Conservation (phyloP, 2,888 invertebrate species). For the Oasisia sp. region DNA sequence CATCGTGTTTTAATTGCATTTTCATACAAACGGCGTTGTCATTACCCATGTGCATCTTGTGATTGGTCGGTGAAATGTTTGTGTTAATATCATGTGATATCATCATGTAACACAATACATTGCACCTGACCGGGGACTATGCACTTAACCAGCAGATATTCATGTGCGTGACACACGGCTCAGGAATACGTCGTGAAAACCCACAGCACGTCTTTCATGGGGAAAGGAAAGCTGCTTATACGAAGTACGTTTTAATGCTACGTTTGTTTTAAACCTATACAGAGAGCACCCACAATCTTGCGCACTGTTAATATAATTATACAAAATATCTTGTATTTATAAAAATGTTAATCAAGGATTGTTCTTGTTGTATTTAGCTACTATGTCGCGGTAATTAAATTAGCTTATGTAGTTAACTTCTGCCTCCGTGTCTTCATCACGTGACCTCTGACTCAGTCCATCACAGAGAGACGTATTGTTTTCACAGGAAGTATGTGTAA, state of each 20-base stretch:
- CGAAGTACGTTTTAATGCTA: neutral
- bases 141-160: neutral
- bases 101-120: too few species aligned
- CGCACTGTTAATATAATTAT: too few species aligned
- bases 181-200: neutral
- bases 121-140: neutral
- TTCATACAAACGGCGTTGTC: neutral
- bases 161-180: neutral
- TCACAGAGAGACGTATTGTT: neutral
- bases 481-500: neutral
- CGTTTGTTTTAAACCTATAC: neutral
- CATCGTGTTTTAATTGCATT: neutral
- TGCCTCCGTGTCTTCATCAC: neutral
- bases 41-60: neutral
- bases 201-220: neutral
- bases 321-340: too few species aligned
- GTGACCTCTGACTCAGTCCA: neutral
- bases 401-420: neutral
- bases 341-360: too few species aligned
- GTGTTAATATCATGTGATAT: neutral
- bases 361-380: too few species aligned
- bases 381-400: too few species aligned
- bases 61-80: neutral
- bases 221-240: neutral
- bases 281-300: too few species aligned